Conservation (phyloP, 1,140 invertebrate genomes). For the Apis dorsata region DNA sequence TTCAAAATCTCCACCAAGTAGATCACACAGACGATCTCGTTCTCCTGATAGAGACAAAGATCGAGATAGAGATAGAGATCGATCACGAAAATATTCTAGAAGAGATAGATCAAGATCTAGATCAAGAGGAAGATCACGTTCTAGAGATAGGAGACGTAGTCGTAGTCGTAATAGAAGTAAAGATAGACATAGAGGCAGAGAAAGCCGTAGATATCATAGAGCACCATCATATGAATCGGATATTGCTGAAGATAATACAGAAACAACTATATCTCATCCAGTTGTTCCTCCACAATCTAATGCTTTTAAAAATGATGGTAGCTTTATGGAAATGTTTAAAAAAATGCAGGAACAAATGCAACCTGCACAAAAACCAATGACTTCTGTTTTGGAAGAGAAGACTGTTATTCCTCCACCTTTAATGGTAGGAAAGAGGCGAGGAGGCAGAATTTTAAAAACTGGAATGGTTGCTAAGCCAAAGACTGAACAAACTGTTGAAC, state of each 20-base stretch:
- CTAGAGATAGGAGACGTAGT: constrained; percentile 72
- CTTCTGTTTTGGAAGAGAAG: constrained; percentile 72
- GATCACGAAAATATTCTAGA: constrained; percentile 69
- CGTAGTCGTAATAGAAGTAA: constrained; percentile 73
- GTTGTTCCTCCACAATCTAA: constrained; percentile 78
- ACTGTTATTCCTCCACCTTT: constrained; percentile 82
- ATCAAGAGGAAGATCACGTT: constrained; percentile 68
- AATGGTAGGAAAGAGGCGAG: constrained; percentile 90
- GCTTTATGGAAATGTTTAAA: constrained; percentile 94
- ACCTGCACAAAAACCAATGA: constrained; percentile 75
- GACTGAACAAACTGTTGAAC: constrained; percentile 83
- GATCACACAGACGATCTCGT: constrained; percentile 70
- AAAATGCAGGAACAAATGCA: constrained; percentile 87
- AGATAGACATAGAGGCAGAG: constrained; percentile 68
- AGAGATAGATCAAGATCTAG: constrained; percentile 70
- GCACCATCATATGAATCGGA: constrained; percentile 69
- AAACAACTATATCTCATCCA: constrained; percentile 53
- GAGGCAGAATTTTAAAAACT: constrained; percentile 92
- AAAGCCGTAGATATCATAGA: constrained; percentile 69
- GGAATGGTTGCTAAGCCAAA: constrained; percentile 93
- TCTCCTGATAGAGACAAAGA: constrained; percentile 68
- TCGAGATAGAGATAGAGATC: constrained; percentile 61
- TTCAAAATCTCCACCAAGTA: constrained; percentile 66
- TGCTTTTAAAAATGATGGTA: constrained; percentile 91
- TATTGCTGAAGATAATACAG: constrained; percentile 64